Evolutionary conservation across 1,140 invertebrate genomes (phyloP), one percentile per base, ranked within the genome.

Genomic region (Antheraea mylitta): DNA sequence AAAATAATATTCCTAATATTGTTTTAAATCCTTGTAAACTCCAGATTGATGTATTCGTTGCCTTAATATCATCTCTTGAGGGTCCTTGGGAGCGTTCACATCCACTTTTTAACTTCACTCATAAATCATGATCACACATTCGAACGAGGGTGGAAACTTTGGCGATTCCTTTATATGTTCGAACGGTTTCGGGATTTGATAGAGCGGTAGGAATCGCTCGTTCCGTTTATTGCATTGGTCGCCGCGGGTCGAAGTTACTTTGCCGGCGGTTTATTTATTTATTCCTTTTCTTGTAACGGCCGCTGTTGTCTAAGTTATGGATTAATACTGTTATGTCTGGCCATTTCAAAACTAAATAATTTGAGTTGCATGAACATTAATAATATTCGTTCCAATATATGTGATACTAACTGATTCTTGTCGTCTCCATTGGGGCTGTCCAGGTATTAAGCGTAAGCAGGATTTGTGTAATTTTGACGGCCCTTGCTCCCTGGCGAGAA

Each of bases 41-140:
- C 48, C 19, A 45, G 64, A 65, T 65, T 65, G 64, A 65, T 65
- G 13, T 19, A 36, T 64, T 45, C 61, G 30, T 37, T 19, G 5
- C 10, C 13, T 19, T 37, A 66, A 66, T 66, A 66, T 66, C 65
- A 38, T 48, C 37, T 65, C 64, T 2, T 42, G 7, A 18, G 58
- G 53, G 65, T 59, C 53, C 19, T 66, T 37, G 65, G n/a, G 36
- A 37, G 13, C 48, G 64, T 66, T 38, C 53, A 18, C 64, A 48
- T 65, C 38, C 30, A 58, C 65, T 65, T 67, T 67, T 45, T 45
- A 67, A 67, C 66, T 67, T 61, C 13, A 38, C 11, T 18, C 66
- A 62, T 67, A 67, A 67, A 67, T 67, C 66, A 67, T 67, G n/a
- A 45, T 67, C 66, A 67, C 66, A 67, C 66, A 67, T 66, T 66